These are phyloP conservation scores for Eurystomus gularis DNA, from an alignment of 2,113 vertebrate genomes.

Conservation along the genomic window DNA sequence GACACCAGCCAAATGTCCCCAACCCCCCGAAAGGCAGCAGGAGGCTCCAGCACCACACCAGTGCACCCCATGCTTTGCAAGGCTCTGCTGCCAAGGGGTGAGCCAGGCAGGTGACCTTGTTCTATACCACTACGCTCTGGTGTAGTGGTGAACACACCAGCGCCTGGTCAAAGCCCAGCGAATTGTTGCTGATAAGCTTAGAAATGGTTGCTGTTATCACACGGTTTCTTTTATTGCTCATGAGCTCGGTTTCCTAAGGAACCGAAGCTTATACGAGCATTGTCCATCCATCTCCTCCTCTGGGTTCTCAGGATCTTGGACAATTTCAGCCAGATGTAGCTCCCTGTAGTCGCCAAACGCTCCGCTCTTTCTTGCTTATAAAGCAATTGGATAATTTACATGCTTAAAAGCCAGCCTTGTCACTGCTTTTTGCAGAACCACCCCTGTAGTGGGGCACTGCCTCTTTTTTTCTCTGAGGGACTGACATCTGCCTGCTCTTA, in stretches of 20 bases:
- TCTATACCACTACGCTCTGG: fast-evolving
- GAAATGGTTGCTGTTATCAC: not conserved
- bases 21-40: fast-evolving
- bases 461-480: not conserved
- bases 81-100: not conserved
- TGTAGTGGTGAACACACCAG: too few species aligned
- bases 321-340: not conserved
- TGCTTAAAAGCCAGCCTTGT: not conserved
- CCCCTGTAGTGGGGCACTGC: not conserved
- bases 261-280: not conserved
- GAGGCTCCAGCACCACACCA: not conserved
- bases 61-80: fast-evolving
- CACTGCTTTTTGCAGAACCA: not conserved
- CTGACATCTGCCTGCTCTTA: not conserved
- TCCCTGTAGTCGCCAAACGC: not conserved
- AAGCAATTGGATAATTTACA: not conserved
- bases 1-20: not conserved
- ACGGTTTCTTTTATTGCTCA: not conserved
- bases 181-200: not conserved
- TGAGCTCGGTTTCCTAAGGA: not conserved
- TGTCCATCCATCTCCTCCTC: not conserved
- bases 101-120: not conserved
- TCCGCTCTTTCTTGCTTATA: not conserved
- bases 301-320: not conserved
- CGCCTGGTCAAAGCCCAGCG: fast-evolving